Conservation (phyloP, 2,113 vertebrate genomes). For the Ondatra zibethicus region DNA sequence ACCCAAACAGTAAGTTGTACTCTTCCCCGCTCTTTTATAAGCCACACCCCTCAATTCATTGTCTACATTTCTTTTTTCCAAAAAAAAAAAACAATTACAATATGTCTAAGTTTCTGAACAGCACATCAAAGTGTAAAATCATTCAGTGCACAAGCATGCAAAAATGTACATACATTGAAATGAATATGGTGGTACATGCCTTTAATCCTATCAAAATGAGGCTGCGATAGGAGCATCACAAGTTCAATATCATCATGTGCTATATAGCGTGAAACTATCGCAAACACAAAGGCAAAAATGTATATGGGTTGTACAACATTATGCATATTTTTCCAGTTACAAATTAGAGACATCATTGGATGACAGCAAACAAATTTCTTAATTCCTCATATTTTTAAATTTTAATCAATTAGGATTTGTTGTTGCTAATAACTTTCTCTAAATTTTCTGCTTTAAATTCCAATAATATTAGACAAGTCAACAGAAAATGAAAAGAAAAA, state of each 20-base stretch:
- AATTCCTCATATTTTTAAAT: neutral
- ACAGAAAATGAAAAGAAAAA: too few species aligned
- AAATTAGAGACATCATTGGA: neutral
- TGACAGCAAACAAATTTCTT: neutral
- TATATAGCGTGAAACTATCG: neutral
- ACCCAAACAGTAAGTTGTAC: constrained; percentile 1
- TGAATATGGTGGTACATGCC: neutral
- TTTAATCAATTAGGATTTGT: neutral
- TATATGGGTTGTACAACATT: neutral
- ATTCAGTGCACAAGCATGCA: neutral
- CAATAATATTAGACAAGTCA: too few species aligned
- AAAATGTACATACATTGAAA: neutral
- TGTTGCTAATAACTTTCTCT: neutral
- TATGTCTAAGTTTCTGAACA: neutral
- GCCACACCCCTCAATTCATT: neutral
- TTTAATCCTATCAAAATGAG: neutral
- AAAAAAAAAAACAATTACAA: neutral
- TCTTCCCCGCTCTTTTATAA: neutral
- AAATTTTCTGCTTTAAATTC: too few species aligned
- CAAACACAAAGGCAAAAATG: neutral
- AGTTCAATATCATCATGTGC: too few species aligned
- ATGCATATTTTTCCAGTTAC: neutral
- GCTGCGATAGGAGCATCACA: neutral
- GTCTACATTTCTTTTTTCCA: neutral
- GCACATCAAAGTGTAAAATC: neutral